Percentiles rank a stretch among this genome's conserved stretches.
phyloP scores from a whole-genome alignment of 2,888 invertebrate genomes.

The Mamestra brassicae region DNA sequence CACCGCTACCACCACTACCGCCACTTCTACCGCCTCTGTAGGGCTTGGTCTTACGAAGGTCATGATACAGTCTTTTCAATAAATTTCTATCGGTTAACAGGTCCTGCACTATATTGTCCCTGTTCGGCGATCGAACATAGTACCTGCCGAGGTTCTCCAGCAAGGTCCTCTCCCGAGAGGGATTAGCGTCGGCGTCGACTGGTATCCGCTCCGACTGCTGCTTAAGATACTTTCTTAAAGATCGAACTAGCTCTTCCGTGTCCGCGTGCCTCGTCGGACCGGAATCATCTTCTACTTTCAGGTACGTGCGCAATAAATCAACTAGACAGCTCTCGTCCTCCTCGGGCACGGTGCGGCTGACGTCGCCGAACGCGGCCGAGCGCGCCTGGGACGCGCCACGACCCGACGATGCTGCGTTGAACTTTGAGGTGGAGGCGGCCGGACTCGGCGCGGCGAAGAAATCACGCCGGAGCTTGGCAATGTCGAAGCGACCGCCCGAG shows the following conservation, averaged over 20 bases:
- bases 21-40: conserved; percentile 86
- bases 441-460: conserved; percentile 91
- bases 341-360: conserved; percentile 78
- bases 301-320: conserved; percentile 92
- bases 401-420: conserved; percentile 58
- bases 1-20: conserved; percentile 75
- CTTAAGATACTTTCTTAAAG: conserved; percentile 91
- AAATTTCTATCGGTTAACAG: conserved; percentile 94
- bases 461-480: conserved; percentile 93
- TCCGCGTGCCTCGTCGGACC: conserved; percentile 86
- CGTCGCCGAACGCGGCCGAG: conserved; percentile 68
- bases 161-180: conserved; percentile 88
- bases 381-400: conserved; percentile 34
- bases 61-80: conserved; percentile 94
- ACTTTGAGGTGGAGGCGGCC: conserved; percentile 75
- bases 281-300: conserved; percentile 91
- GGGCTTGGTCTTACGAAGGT: conserved; percentile 92
- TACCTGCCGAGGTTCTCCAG: conserved; percentile 93
- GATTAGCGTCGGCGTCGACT: conserved; percentile 78
- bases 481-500: conserved; percentile 92
- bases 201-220: conserved; percentile 82
- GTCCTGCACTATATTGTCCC: conserved; percentile 93
- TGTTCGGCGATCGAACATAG: conserved; percentile 92
- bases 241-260: conserved; percentile 92
- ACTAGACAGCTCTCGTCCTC: conserved; percentile 91